Conservation (phyloP, 2,888 invertebrate genomes). For the Iphiclides podalirius region DNA sequence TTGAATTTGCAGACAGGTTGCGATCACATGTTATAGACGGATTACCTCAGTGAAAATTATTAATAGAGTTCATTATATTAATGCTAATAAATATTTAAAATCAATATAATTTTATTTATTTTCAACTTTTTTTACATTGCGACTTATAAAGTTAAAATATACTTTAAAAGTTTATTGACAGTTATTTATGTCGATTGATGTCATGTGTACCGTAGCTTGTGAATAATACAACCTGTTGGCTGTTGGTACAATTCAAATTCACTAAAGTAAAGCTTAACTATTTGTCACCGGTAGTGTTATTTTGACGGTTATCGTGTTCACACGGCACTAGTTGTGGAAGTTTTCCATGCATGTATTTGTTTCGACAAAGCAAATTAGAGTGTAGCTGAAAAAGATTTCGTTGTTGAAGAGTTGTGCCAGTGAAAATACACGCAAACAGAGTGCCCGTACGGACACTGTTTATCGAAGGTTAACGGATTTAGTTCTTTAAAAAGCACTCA, state of each 20-base stretch:
- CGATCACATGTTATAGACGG: too few species aligned
- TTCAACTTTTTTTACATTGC: too few species aligned
- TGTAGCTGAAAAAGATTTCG: conserved; percentile 23
- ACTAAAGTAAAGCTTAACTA: conserved; percentile 3
- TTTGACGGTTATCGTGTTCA: conserved; percentile 48
- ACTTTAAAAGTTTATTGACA: too few species aligned
- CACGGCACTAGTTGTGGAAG: conserved; percentile 40
- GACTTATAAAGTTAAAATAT: too few species aligned
- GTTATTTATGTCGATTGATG: too few species aligned
- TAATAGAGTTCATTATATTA: too few species aligned
- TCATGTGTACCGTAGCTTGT: too few species aligned
- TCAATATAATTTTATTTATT: too few species aligned
- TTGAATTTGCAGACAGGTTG: too few species aligned
- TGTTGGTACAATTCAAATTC: neutral
- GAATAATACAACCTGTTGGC: conserved; percentile 9
- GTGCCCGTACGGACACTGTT: conserved; percentile 24
- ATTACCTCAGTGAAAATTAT: too few species aligned
- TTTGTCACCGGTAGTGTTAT: conserved; percentile 50
- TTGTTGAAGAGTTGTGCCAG: conserved; percentile 26
- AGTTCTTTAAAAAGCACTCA: conserved; percentile 25
- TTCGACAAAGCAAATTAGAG: conserved; percentile 17
- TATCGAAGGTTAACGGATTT: conserved; percentile 29
- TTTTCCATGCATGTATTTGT: conserved; percentile 11
- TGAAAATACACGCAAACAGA: conserved; percentile 28
- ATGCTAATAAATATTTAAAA: too few species aligned